These are phyloP conservation scores for Copidosoma floridanum DNA, from an alignment of 1,140 invertebrate species.

Conservation along the genomic window DNA sequence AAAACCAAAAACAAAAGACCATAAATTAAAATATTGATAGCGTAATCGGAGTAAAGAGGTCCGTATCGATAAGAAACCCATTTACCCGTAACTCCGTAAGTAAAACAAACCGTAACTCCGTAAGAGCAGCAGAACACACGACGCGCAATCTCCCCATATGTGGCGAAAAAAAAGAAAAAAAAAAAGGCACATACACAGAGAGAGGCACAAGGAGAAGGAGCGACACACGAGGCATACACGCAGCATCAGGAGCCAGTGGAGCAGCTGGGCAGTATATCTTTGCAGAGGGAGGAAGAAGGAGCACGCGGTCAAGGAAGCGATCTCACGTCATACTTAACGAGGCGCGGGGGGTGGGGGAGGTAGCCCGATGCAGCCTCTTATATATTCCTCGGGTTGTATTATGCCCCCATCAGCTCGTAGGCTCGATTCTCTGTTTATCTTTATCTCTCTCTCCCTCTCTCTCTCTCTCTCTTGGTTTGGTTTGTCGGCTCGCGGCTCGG, in stretches of 20 bases:
- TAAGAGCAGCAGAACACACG: slow-evolving; percentile 27
- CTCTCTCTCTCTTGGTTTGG: slow-evolving; percentile 57
- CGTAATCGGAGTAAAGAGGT: too few relatives aligned
- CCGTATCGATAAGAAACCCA: too few relatives aligned
- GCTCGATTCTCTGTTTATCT: slow-evolving; percentile 57
- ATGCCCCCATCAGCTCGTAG: slow-evolving; percentile 46
- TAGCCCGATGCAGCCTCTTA: slow-evolving; percentile 16
- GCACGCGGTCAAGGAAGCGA: slow-evolving; percentile 47
- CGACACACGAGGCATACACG: not conserved
- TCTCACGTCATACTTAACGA: slow-evolving; percentile 56
- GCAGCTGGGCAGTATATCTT: too few relatives aligned
- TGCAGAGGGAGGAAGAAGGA: slow-evolving; percentile 23
- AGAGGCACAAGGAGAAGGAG: slow-evolving; percentile 22
- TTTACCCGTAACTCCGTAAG: too few relatives aligned
- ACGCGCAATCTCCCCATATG: too few relatives aligned
- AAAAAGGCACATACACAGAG: slow-evolving; percentile 10
- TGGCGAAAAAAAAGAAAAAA: too few relatives aligned
- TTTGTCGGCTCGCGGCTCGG: slow-evolving; percentile 57
- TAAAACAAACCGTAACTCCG: too few relatives aligned
- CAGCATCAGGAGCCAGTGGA: slow-evolving; percentile 17
- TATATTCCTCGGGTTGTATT: slow-evolving; percentile 29
- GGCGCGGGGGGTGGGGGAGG: slow-evolving; percentile 26
- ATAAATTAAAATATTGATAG: too few relatives aligned
- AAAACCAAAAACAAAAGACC: too few relatives aligned
- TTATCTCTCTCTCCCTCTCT: slow-evolving; percentile 59